Conservation (phyloP, 2,797 vertebrate species). For the Phrynocephalus vlangalii region DNA sequence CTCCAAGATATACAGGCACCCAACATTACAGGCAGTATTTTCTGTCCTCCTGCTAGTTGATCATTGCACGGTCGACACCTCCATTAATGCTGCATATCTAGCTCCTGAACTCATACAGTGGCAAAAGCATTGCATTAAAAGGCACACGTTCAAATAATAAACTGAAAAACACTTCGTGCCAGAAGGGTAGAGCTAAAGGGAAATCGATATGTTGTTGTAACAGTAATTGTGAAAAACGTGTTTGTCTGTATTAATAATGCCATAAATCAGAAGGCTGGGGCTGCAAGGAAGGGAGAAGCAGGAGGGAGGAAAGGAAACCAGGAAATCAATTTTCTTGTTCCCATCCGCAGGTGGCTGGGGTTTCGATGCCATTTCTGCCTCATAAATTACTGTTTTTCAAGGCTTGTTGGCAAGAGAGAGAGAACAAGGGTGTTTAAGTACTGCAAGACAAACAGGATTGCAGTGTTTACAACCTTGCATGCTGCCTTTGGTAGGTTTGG, state of each 20-base stretch:
- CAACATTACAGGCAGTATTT: neutral
- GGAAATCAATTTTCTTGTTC: conserved; percentile 57
- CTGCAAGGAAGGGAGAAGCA: neutral
- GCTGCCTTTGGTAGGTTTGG: too few species aligned
- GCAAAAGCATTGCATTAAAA: conserved; percentile 31
- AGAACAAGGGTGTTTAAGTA: conserved; percentile 2
- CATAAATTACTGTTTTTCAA: conserved; percentile 48
- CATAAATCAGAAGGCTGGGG: conserved; percentile 47
- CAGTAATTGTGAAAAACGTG: conserved; percentile 56
- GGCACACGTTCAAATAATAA: conserved; percentile 34
- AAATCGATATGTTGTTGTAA: conserved; percentile 64
- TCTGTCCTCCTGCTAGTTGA: neutral
- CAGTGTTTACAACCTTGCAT: too few species aligned
- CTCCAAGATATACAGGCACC: neutral
- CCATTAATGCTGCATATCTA: conserved; percentile 4
- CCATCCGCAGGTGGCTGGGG: neutral
- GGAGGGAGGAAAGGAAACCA: neutral
- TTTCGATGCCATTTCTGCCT: conserved; percentile 46
- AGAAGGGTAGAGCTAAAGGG: neutral
- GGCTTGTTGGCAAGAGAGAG: neutral
- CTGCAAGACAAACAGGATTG: too few species aligned
- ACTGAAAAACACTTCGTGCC: neutral
- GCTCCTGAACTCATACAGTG: conserved; percentile 6
- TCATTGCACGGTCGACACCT: neutral
- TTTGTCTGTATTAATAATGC: conserved; percentile 54